A percentile compares a stretch with the other conserved stretches of the same genome.
phyloP scores from a whole-genome alignment of 2,113 vertebrate genomes.

The Passerina amoena region DNA sequence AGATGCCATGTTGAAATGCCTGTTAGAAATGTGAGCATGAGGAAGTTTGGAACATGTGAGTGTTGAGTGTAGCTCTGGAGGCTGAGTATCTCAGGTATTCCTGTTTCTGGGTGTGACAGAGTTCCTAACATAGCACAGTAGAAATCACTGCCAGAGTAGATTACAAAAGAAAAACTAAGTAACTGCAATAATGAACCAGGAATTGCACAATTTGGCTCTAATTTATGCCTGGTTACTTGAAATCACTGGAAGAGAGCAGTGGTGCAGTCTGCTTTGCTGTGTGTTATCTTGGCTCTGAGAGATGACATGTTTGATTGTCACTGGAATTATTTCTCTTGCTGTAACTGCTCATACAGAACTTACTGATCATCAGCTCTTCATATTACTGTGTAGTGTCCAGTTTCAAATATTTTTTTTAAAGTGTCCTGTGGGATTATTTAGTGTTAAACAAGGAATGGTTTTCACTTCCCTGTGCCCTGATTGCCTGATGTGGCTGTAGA shows the following conservation, averaged over 20 bases:
- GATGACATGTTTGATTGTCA: not conserved
- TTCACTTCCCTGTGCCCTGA: not conserved
- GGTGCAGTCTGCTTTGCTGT: not conserved
- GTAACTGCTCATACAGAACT: not conserved
- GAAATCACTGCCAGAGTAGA: not conserved
- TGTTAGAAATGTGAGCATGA: not conserved
- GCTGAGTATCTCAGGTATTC: constrained; percentile 20
- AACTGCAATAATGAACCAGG: not conserved
- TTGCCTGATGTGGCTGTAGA: not conserved
- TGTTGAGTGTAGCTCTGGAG: not conserved
- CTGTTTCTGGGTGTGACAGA: constrained; percentile 38
- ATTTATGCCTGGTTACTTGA: not conserved
- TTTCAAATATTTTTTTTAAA: not conserved
- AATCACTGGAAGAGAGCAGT: not conserved
- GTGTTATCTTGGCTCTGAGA: not conserved
- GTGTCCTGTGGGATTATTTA: not conserved
- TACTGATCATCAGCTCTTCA: not conserved
- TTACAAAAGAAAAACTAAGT: not conserved
- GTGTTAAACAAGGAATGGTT: not conserved
- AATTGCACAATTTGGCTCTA: not conserved
- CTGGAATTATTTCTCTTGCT: not conserved
- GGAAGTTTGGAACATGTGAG: not conserved
- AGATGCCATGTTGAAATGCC: not conserved
- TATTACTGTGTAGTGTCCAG: not conserved
- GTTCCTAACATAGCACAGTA: constrained; percentile 10